Conservation (phyloP, 2,888 invertebrate genomes). For the Drosophila dives region DNA sequence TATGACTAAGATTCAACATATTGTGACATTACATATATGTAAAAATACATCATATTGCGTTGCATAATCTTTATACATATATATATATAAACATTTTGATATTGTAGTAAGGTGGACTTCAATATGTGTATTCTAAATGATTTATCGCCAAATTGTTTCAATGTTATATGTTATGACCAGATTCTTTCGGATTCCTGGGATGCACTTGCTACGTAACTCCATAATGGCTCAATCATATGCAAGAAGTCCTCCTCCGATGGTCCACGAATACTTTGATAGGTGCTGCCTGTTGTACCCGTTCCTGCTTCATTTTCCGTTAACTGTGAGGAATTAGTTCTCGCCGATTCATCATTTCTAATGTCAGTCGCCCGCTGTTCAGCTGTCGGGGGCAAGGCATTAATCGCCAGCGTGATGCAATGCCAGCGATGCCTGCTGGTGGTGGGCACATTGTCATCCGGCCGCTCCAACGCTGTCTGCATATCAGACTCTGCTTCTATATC, state of each 20-base stretch:
- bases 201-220: constrained; percentile 10
- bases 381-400: constrained; percentile 17
- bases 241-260: constrained; percentile 39
- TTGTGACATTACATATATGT: constrained; percentile 1
- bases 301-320: neutral
- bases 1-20: constrained; percentile 20
- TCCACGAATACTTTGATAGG: constrained; percentile 22
- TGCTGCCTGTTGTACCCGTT: neutral
- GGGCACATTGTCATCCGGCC: constrained; percentile 37
- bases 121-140: neutral
- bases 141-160: neutral
- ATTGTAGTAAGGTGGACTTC: neutral
- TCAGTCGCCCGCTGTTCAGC: neutral
- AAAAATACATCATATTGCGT: neutral
- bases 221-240: constrained; percentile 30
- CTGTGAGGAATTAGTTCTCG: neutral
- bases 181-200: constrained; percentile 10
- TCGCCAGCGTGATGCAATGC: constrained; percentile 42
- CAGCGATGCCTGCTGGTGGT: constrained; percentile 45
- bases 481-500: constrained; percentile 32
- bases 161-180: neutral
- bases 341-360: constrained; percentile 11
- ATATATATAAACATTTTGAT: neutral
- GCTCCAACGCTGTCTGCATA: constrained; percentile 34
- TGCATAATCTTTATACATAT: neutral